A percentile compares a stretch with the other conserved stretches of the same genome.
Conservation (phyloP, 2,888 invertebrate genomes). For the Dendrolimus pini region DNA sequence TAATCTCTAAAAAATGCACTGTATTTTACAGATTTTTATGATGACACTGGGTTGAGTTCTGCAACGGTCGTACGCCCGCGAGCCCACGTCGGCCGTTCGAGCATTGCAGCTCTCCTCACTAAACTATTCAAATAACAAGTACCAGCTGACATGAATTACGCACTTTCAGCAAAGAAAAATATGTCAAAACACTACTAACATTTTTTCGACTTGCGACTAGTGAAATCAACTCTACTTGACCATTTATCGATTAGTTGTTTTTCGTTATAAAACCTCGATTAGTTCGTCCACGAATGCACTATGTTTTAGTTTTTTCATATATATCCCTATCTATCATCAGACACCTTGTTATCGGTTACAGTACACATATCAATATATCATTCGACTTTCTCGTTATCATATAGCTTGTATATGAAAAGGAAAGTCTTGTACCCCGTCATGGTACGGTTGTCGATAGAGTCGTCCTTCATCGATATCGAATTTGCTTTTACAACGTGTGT, state of each 20-base stretch:
- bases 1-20: conserved; percentile 60
- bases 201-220: conserved; percentile 76
- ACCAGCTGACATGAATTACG: conserved; percentile 77
- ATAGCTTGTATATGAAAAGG: conserved; percentile 61
- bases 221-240: conserved; percentile 77
- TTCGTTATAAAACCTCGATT: conserved; percentile 59
- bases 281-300: conserved; percentile 69
- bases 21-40: conserved; percentile 62
- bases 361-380: conserved; percentile 25
- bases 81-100: conserved; percentile 40
- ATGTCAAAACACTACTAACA: conserved; percentile 78
- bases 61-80: conserved; percentile 58
- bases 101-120: conserved; percentile 52
- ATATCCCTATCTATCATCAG: conserved; percentile 51
- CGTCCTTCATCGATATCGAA: not conserved
- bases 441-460: conserved; percentile 27
- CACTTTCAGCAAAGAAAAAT: conserved; percentile 78
- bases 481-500: not conserved
- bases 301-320: conserved; percentile 54
- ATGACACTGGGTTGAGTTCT: conserved; percentile 36
- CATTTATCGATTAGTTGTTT: conserved; percentile 68
- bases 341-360: conserved; percentile 46
- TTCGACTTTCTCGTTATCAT: conserved; percentile 45
- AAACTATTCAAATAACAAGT: conserved; percentile 54
- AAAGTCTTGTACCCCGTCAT: conserved; percentile 33